These are phyloP conservation scores for Patella pellucida DNA, from an alignment of 2,888 invertebrate species.

Conservation along the genomic window DNA sequence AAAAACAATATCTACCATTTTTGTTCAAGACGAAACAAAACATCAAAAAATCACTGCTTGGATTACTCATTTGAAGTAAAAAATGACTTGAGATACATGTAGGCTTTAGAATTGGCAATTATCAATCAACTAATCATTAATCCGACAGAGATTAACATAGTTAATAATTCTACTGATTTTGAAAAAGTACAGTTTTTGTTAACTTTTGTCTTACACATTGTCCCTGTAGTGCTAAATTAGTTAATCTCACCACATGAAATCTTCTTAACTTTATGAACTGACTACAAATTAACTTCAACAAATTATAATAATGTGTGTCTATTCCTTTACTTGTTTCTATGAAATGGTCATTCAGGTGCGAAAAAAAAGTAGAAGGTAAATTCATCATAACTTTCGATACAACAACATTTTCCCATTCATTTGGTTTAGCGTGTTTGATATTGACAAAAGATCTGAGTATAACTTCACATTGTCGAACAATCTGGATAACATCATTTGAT, in stretches of 20 bases:
- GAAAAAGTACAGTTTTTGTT: background rate
- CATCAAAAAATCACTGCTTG: too few relatives aligned
- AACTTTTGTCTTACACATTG: background rate
- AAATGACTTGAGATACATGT: too few relatives aligned
- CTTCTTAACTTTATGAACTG: background rate
- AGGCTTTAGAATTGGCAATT: too few relatives aligned
- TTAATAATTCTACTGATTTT: slow-evolving; percentile 1
- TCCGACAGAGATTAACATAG: too few relatives aligned
- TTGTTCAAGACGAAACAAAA: too few relatives aligned
- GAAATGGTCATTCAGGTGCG: background rate
- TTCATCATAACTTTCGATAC: background rate
- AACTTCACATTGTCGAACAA: background rate
- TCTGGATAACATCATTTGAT: background rate
- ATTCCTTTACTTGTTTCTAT: background rate
- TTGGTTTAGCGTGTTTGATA: background rate
- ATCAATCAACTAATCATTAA: too few relatives aligned
- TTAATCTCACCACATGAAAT: background rate
- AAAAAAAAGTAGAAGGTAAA: background rate
- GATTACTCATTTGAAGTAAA: too few relatives aligned
- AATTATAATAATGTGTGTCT: background rate
- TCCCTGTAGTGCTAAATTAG: background rate
- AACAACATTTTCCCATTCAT: background rate
- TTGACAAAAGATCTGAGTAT: background rate
- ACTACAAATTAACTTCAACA: background rate
- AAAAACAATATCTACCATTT: too few relatives aligned